These are phyloP conservation scores for Fregetta grallaria DNA, from an alignment of 2,113 vertebrate genomes.

Conservation along the genomic window DNA sequence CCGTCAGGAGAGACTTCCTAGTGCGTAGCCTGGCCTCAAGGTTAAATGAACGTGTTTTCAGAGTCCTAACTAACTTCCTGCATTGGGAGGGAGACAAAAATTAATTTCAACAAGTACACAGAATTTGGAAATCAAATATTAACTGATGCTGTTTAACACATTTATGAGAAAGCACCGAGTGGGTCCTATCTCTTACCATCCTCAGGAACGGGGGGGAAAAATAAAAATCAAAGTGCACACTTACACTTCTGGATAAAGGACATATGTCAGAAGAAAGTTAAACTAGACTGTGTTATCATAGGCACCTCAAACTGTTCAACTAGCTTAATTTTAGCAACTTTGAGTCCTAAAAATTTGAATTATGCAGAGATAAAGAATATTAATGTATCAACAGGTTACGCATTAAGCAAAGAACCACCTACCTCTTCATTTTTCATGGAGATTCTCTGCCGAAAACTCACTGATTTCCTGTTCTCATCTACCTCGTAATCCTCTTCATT, in stretches of 20 bases:
- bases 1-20: background rate
- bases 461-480: constrained; percentile 90
- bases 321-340: background rate
- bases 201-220: background rate
- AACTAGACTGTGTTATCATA: background rate
- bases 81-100: background rate
- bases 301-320: background rate
- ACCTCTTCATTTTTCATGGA: constrained; percentile 95
- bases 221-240: background rate
- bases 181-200: background rate
- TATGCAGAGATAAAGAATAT: no score
- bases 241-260: background rate
- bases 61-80: background rate
- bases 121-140: background rate
- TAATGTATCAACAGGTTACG: background rate
- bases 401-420: background rate
- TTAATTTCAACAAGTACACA: background rate
- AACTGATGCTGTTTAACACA: background rate
- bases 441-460: constrained; percentile 88
- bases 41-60: background rate
- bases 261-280: background rate
- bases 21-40: rapidly evolving
- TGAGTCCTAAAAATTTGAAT: background rate
- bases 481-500: constrained; percentile 98
- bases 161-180: background rate